Evolutionary conservation across 2,797 vertebrate species (phyloP).

Genomic region (Crotalus adamanteus): DNA sequence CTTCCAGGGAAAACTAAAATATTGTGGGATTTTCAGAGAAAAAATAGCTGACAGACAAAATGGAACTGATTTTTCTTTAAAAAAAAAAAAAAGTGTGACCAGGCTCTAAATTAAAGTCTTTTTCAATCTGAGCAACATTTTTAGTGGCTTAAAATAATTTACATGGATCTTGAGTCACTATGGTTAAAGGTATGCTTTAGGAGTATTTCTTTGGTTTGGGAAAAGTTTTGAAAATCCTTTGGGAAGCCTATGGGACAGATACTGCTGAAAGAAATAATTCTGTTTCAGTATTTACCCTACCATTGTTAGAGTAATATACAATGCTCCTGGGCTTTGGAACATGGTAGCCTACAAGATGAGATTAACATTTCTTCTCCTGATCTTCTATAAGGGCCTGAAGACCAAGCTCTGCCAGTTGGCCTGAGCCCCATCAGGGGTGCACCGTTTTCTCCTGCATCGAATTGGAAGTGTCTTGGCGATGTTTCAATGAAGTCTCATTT

Average conservation of each 20-base stretch:
- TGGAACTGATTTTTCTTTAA: not conserved
- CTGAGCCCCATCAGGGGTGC: too few species aligned
- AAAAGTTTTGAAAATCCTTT: not conserved
- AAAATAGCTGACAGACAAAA: not conserved
- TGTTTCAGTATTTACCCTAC: not conserved
- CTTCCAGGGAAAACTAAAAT: slow-evolving; percentile 32
- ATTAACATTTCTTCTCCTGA: too few species aligned
- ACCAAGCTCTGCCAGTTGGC: too few species aligned
- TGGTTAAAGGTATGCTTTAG: slow-evolving; percentile 1
- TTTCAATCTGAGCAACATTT: not conserved
- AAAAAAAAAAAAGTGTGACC: not conserved
- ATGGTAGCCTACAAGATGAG: too few species aligned
- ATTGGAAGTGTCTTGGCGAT: too few species aligned
- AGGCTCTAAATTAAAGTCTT: slow-evolving; percentile 9
- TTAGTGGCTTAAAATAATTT: slow-evolving; percentile 10
- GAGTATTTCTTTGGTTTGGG: not conserved
- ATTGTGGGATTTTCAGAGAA: not conserved
- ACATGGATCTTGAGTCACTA: not conserved
- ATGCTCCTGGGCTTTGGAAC: not conserved
- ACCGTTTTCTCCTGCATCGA: too few species aligned
- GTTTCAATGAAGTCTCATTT: too few species aligned
- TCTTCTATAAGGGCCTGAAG: too few species aligned
- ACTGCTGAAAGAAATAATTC: not conserved
- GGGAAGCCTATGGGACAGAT: not conserved
- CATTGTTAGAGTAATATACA: not conserved